Evolutionary conservation across 2,113 vertebrate species (phyloP), one percentile per base, ranked within the genome.

Genomic region (Pedionomus torquatus): DNA sequence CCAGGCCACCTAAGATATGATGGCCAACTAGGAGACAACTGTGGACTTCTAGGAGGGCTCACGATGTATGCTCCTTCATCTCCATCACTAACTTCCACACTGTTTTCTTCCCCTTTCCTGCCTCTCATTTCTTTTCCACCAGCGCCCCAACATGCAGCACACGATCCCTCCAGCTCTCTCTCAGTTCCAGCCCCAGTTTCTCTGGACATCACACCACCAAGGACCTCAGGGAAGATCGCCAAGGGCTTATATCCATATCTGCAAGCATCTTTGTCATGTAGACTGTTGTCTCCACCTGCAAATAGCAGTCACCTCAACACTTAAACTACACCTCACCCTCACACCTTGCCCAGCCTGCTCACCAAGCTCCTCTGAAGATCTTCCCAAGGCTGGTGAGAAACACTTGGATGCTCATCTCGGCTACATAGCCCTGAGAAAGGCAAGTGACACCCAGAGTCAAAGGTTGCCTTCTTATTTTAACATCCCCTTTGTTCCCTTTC

Each of bases 61-160:
- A 14, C 3, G 4, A 9, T 7, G 13, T 4, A 14, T 5, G 15
- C 35, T 61, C 30, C 2, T 3, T 52, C 7, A 13, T 49, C 48
- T 31, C 49, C 57, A 25, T 7, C 13, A 3, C 24, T 6, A 41
- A 4, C 8, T 17, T 11, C 66, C 2, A 24, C 28, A 10, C 9
- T 14, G 0, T 13, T 41, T 24, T 9, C 26, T 24, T 20, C 33
- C 15, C 19, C 23, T 10, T 5, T 9, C 15, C 77, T 12, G 17
- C 2, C 13, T 11, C 25, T 30, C 41, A 3, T 19, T 2, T 4
- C 16, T 28, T 60, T 76, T 3, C 0, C 21, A 3, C 43, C 35
- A n/a, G 61, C 44, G 5, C 15, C 35, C 30, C 6, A 0, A n/a
- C 24, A 35, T 3, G 19, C 7, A 4, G 39, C 33, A 74, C 11